Base-by-base conservation (phyloP, 2,888 invertebrate species). In the Lepidocyrtinus sp. region DNA sequence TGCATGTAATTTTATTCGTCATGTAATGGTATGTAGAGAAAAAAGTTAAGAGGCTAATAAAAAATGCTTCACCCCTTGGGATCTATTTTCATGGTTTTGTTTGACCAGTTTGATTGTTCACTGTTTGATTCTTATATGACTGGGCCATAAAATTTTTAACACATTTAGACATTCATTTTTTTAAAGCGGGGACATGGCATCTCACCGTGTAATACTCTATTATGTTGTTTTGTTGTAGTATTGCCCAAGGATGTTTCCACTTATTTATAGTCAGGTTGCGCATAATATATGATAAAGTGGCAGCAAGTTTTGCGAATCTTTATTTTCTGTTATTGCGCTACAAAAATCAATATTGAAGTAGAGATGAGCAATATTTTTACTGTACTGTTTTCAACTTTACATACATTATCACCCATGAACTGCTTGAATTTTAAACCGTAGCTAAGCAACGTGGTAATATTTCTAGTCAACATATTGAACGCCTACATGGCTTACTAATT, bases 141-240 rank as follows among this genome's bases (percentile, higher is more conserved):
- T 68, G 21, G 69, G 70, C 70, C 27, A 76, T 76, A 76, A 76
- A 76, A 70, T 70, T 76, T 50, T 76, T 76, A 70, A 76, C 76
- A 70, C 76, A 68, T 75, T 75, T 76, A 55, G 15, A 61, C 46
- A 67, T 63, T 69, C 27, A 36, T 17, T 61, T 50, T 36, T 67
- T 45, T 17, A 3, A 27, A 73, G 75, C 69, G 68, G 62, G 69
- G 63, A 75, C 75, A 75, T 55, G 74, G 69, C 64, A 64, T 70
- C 27, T 26, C 50, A 17, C 65, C 71, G 67, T 68, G 75, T 75
- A 75, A 75, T 65, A 61, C 55, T 55, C 24, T 15, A 9, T 46
- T 62, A 45, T 62, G 25, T 50, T 22, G 27, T 17, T 50, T 3
- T 63, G 73, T 65, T 27, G 55, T 25, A 50, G 50, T 69, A 69